Evolutionary conservation across 2,113 vertebrate genomes (phyloP).

Genomic region (Chascanopsetta lugubris): DNA sequence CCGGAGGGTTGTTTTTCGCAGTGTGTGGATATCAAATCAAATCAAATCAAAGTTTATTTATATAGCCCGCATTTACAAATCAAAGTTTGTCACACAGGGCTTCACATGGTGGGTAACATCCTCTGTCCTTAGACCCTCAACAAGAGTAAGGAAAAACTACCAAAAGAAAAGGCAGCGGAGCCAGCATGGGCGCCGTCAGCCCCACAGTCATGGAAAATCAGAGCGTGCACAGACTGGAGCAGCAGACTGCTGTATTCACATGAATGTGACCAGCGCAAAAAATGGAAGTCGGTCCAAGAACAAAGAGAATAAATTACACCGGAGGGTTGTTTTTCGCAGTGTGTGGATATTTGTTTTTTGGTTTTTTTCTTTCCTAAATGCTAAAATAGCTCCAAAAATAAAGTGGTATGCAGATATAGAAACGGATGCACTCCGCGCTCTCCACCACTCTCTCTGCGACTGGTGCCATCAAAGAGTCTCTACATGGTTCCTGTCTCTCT

Average conservation of each 20-base stretch:
- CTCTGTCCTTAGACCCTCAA: no score
- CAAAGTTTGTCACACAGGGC: no score
- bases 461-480: slow-evolving; percentile 11
- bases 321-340: not conserved
- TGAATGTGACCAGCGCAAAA: not conserved
- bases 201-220: no score
- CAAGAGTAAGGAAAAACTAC: no score
- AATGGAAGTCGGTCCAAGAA: not conserved
- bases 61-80: no score
- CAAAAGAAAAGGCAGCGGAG: no score
- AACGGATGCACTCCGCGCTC: slow-evolving; percentile 18
- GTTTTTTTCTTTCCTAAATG: not conserved
- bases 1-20: not conserved
- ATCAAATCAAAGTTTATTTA: no score
- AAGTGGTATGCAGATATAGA: slow-evolving; percentile 9
- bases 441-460: slow-evolving; percentile 6
- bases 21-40: slow-evolving; percentile 6
- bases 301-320: not conserved
- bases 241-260: no score
- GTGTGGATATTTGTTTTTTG: slow-evolving; percentile 1
- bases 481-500: slow-evolving; percentile 16
- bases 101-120: no score
- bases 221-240: no score
- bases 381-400: slow-evolving; percentile 44
- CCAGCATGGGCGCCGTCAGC: no score